Evolutionary conservation across 1,140 invertebrate species (phyloP).

Genomic region (Thaumetopoea pityocampa): DNA sequence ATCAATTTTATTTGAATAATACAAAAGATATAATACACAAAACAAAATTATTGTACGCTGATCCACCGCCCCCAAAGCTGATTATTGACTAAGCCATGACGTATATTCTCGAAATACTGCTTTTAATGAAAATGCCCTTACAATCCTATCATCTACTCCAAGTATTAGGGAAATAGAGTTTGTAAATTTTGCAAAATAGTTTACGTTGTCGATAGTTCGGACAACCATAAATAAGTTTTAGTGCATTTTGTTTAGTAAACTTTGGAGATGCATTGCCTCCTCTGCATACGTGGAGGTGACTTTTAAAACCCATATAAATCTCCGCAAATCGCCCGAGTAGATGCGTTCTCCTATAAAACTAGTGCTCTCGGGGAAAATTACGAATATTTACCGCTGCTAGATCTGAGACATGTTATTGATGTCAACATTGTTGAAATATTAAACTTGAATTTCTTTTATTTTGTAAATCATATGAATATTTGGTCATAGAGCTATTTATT

Average conservation of each 20-base stretch:
- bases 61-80: no score
- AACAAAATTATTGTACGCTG: no score
- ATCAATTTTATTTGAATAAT: no score
- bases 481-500: no score
- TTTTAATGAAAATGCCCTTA: no score
- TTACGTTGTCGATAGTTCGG: not conserved
- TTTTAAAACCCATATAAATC: slow-evolving; percentile 26
- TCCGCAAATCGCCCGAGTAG: slow-evolving; percentile 16
- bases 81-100: no score
- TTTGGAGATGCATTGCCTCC: slow-evolving; percentile 3
- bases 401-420: no score
- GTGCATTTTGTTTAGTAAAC: slow-evolving; percentile 18
- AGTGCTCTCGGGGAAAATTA: slow-evolving; percentile 9
- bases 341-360: slow-evolving; percentile 10
- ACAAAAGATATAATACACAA: no score
- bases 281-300: slow-evolving; percentile 5
- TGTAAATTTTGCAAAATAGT: not conserved
- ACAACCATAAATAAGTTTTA: slow-evolving; percentile 12
- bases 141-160: not conserved
- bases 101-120: no score
- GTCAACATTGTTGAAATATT: no score
- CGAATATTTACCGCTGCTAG: not conserved
- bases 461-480: no score
- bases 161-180: not conserved
- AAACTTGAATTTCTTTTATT: no score